phyloP scores from a whole-genome alignment of 1,140 invertebrate genomes.

The Drosophila santomea region DNA sequence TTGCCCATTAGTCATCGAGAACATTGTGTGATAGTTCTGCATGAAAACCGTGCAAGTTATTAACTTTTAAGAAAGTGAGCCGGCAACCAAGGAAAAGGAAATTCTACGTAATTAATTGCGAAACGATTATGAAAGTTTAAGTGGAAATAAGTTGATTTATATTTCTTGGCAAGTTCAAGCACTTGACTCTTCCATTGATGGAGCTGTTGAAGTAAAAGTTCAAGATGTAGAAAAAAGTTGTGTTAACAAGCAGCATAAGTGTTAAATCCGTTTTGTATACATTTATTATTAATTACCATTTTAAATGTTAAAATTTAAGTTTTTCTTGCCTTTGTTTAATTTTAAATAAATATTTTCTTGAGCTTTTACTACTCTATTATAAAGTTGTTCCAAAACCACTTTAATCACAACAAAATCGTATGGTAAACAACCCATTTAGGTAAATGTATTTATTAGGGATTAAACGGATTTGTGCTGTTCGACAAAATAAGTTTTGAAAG shows the following conservation, averaged over 20 bases:
- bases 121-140: conserved; percentile 46
- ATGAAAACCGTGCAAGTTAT: conserved; percentile 11
- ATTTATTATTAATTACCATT: neutral
- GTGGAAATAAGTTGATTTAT: conserved; percentile 41
- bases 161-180: conserved; percentile 8
- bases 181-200: conserved; percentile 8
- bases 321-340: neutral
- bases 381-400: neutral
- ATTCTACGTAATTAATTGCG: conserved; percentile 38
- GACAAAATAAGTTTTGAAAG: neutral
- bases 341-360: neutral
- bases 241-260: neutral
- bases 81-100: neutral
- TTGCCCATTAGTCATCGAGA: conserved; percentile 60
- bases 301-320: no score
- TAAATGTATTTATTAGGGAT: neutral
- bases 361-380: neutral
- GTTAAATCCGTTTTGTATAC: no score
- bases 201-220: conserved; percentile 22
- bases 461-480: conserved; percentile 4
- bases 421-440: neutral
- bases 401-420: neutral
- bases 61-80: conserved; percentile 28
- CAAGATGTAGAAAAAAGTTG: neutral
- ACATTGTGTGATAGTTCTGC: conserved; percentile 35